Evolutionary conservation across 2,113 vertebrate species (phyloP).

Genomic region (Limanda limanda): DNA sequence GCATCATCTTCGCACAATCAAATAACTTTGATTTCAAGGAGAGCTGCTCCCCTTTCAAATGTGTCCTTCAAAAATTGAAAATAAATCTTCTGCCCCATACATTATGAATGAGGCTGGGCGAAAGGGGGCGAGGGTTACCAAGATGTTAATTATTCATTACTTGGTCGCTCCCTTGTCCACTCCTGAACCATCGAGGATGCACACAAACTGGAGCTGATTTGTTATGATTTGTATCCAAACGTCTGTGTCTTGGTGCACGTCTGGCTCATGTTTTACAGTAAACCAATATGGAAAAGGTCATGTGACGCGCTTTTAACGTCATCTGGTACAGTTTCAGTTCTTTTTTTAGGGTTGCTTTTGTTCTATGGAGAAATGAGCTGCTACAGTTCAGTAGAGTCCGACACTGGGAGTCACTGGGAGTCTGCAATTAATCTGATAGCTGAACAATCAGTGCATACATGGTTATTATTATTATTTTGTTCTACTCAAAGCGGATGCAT

Average conservation of each 20-base stretch:
- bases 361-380: neutral
- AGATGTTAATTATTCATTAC: slow-evolving; percentile 76
- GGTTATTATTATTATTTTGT: neutral
- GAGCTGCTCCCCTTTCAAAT: slow-evolving; percentile 17
- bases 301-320: neutral
- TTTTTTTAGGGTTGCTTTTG: slow-evolving; percentile 10
- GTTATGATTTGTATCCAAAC: slow-evolving; percentile 47
- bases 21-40: slow-evolving; percentile 36
- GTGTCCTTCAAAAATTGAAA: slow-evolving; percentile 66
- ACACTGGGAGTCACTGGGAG: neutral
- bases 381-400: neutral
- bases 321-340: slow-evolving; percentile 49
- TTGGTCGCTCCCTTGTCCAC: slow-evolving; percentile 52
- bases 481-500: neutral
- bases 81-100: slow-evolving; percentile 62
- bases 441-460: neutral
- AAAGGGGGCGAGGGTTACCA: slow-evolving; percentile 67
- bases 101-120: slow-evolving; percentile 69
- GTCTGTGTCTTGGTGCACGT: slow-evolving; percentile 2
- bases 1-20: slow-evolving; percentile 46
- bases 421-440: neutral
- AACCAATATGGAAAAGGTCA: slow-evolving; percentile 28
- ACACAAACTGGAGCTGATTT: slow-evolving; percentile 29
- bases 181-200: slow-evolving; percentile 29
- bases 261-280: slow-evolving; percentile 35